These are phyloP conservation scores for Zaprionus obscuricornis DNA, from an alignment of 2,888 invertebrate genomes.

Conservation along the genomic window DNA sequence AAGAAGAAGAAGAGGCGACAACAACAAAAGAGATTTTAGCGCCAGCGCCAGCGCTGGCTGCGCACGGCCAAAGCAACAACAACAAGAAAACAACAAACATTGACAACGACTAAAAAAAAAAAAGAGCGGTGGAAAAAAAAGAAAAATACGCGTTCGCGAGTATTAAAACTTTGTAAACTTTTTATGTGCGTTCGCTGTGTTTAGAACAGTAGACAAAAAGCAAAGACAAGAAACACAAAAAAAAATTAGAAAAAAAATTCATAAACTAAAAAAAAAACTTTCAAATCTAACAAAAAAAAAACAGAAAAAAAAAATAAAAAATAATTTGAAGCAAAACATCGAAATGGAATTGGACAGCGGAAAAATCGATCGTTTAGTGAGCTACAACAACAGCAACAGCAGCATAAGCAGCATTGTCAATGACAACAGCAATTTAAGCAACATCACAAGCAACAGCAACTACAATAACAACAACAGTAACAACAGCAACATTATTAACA, in stretches of 20 bases:
- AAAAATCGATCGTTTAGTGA: constrained; percentile 58
- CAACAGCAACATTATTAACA: constrained; percentile 11
- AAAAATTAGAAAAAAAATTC: constrained; percentile 3
- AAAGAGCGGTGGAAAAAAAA: too few species aligned
- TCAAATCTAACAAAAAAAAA: neutral
- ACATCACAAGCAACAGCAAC: constrained; percentile 8
- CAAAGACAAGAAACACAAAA: constrained; percentile 1
- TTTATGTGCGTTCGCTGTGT: constrained; percentile 10
- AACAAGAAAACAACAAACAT: neutral
- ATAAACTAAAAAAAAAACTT: neutral
- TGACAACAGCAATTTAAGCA: constrained; percentile 9
- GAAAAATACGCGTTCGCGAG: too few species aligned
- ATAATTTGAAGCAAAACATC: constrained; percentile 55
- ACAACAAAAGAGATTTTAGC: constrained; percentile 2
- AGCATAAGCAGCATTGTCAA: constrained; percentile 10
- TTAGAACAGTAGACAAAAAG: constrained; percentile 1
- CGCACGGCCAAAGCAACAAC: constrained; percentile 6
- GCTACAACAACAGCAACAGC: constrained; percentile 34
- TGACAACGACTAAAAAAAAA: neutral
- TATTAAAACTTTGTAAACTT: constrained; percentile 16
- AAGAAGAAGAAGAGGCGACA: neutral
- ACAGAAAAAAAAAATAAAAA: constrained; percentile 6
- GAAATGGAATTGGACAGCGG: constrained; percentile 69
- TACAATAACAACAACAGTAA: constrained; percentile 25
- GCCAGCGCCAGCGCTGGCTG: constrained; percentile 20